phyloP scores from a whole-genome alignment of 2,888 invertebrate species.

The Atrina japonica region DNA sequence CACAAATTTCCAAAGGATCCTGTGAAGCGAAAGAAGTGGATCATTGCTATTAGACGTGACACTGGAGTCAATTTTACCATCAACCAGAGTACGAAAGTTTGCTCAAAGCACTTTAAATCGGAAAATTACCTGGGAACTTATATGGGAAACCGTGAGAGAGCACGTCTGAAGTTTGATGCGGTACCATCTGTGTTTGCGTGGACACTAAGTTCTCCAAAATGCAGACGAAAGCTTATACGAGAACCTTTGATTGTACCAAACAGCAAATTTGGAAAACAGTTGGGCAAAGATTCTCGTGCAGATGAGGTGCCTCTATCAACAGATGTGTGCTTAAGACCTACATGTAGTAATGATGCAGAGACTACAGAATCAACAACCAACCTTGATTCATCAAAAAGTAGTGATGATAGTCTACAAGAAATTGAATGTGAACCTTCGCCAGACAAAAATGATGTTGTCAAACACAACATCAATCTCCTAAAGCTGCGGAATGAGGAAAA shows the following conservation, averaged over 20 bases:
- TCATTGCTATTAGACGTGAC: conserved; percentile 2
- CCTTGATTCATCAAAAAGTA: conserved; percentile 8
- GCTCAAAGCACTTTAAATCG: background rate
- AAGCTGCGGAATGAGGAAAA: conserved; percentile 12
- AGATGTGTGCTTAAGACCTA: no score
- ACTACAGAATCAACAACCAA: background rate
- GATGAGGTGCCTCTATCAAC: background rate
- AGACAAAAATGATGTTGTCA: background rate
- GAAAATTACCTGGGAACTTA: background rate
- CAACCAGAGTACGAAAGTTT: background rate
- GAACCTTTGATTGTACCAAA: background rate
- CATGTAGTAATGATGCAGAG: conserved; percentile 2
- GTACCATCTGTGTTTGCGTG: no score
- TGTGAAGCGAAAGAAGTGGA: background rate
- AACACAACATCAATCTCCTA: background rate
- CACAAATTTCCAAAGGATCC: conserved; percentile 8
- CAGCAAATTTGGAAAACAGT: background rate
- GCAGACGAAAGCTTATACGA: no score
- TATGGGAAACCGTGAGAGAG: background rate
- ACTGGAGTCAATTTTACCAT: background rate
- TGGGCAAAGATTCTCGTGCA: background rate
- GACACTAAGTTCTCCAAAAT: no score
- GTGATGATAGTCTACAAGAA: conserved; percentile 4
- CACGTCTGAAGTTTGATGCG: no score
- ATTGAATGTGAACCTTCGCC: background rate